These are phyloP conservation scores for Drosophila varians DNA, from an alignment of 1,140 invertebrate species.

Conservation along the genomic window DNA sequence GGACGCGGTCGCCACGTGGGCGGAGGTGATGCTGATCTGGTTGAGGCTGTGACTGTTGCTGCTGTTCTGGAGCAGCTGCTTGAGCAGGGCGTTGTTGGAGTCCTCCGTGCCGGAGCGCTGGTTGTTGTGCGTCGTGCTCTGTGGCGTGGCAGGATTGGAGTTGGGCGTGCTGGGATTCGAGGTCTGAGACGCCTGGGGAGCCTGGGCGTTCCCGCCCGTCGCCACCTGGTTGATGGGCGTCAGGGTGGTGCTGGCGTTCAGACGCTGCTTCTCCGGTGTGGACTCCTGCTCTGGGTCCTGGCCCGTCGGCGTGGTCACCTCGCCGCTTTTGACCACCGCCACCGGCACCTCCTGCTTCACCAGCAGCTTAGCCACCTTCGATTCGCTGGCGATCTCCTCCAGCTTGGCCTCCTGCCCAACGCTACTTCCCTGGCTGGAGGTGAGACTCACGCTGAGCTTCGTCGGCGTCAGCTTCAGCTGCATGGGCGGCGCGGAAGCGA, in stretches of 20 bases:
- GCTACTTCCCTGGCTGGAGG: not conserved
- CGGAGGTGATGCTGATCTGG: conserved; percentile 73
- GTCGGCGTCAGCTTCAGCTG: conserved; percentile 18
- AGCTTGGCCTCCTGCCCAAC: conserved; percentile 7
- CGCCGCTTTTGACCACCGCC: conserved; percentile 9
- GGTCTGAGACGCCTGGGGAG: not conserved
- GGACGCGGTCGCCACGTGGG: conserved; percentile 44
- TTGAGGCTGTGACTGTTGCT: conserved; percentile 85
- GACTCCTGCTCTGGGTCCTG: conserved; percentile 14
- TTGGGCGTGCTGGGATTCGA: not conserved
- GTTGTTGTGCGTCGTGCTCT: conserved; percentile 2
- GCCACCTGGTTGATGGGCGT: conserved; percentile 13
- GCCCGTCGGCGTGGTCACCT: not conserved
- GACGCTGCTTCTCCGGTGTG: conserved; percentile 25
- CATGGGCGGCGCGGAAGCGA: conserved; percentile 2
- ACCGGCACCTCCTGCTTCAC: conserved; percentile 31
- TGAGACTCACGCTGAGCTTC: conserved; percentile 30
- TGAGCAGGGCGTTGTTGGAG: conserved; percentile 94
- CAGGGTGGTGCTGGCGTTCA: conserved; percentile 17
- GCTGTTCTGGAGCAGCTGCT: conserved; percentile 94
- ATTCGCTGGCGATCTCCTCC: conserved; percentile 29
- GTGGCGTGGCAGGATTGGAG: not conserved
- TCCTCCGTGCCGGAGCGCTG: conserved; percentile 88
- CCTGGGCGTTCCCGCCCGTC: not conserved
- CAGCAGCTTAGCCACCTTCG: conserved; percentile 38